Base-by-base conservation (phyloP, 2,888 invertebrate genomes). In the Tiliacea citrago region DNA sequence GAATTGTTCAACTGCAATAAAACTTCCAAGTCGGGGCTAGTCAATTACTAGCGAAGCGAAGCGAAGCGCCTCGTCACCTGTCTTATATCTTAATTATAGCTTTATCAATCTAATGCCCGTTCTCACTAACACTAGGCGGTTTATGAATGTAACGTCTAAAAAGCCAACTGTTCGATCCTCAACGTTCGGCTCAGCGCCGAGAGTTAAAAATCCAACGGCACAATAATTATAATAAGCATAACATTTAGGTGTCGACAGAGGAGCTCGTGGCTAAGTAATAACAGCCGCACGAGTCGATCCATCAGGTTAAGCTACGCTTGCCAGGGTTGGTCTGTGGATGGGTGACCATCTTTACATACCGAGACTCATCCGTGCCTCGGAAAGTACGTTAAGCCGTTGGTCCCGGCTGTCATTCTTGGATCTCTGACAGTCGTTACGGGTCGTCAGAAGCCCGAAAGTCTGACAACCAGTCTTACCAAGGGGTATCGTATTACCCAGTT, bases 1-100 rank as follows among this genome's bases (percentile, higher is more conserved):
- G 65, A 83, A 68, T 70, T 66, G 42, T 35, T 49, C 12, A 58
- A 53, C 6, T 53, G 24, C 63, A 62, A 60, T 29, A 24, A 49
- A 55, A 55, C 21, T 21, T 53, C 1, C n/a, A 39, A 45, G 16
- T 35, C 21, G 3, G 29, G 39, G 29, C 24, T 24, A 53, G 62
- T 51, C 18, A 55, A 29, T 58, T 57, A 45, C 45, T 42, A 4
- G 9, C 16, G 13, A n/a, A 42, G 21, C 10, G 24, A 49, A 49
- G 29, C n/a, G 10, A 24, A n/a, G 6, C n/a, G 9, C 6, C 7
- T 57, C 29, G 13, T 13, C 29, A 29, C 12, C 21, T 73, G n/a
- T 24, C 8, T 35, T 49, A 24, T 58, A 42, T 39, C n/a, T 51
- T 8, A 6, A 45, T 35, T 29, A 42, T 60, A 35, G 45, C 13